These are phyloP conservation scores for Sialis lutaria DNA, from an alignment of 2,888 invertebrate genomes.

Conservation along the genomic window DNA sequence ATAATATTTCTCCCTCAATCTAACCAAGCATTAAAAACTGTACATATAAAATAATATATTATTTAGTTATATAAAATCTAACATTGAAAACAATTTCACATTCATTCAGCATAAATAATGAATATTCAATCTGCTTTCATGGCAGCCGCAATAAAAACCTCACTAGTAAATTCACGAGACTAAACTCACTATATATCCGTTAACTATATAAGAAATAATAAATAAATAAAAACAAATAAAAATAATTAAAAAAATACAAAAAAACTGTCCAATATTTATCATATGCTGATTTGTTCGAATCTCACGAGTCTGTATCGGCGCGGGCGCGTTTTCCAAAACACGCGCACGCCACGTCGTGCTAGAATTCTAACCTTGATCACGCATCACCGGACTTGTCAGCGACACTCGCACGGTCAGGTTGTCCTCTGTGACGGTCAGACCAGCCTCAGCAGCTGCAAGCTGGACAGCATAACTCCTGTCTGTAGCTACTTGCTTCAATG, in stretches of 20 bases:
- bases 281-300: constrained; percentile 5
- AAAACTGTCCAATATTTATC: constrained; percentile 9
- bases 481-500: constrained; percentile 51
- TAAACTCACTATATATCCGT: too few relatives aligned
- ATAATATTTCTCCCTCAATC: too few relatives aligned
- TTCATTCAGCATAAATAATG: too few relatives aligned
- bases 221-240: constrained; percentile 1
- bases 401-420: constrained; percentile 69
- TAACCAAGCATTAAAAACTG: too few relatives aligned
- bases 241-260: constrained; percentile 1
- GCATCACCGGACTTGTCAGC: constrained; percentile 83
- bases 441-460: constrained; percentile 69
- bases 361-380: constrained; percentile 49
- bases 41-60: too few relatives aligned
- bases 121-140: too few relatives aligned
- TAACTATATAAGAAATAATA: neutral
- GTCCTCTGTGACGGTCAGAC: constrained; percentile 66
- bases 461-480: constrained; percentile 71
- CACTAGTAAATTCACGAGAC: too few relatives aligned
- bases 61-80: too few relatives aligned
- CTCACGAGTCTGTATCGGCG: constrained; percentile 7
- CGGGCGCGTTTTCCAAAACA: neutral
- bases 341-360: neutral
- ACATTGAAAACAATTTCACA: too few relatives aligned
- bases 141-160: too few relatives aligned